Base-by-base conservation (phyloP, 2,113 vertebrate species). In the Nanorana parkeri region DNA sequence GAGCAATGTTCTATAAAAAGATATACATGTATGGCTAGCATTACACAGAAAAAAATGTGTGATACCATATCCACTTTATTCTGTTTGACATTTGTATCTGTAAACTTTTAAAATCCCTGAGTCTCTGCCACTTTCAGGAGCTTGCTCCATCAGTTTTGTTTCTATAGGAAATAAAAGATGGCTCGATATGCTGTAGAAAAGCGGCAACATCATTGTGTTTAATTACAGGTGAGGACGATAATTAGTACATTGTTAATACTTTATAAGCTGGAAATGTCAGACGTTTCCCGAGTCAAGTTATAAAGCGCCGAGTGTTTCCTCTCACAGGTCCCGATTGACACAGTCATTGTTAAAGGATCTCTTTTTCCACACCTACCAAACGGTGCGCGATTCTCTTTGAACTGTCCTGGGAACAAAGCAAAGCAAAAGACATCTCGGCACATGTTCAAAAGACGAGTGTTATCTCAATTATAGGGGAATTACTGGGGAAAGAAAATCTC, bases 361-460 rank as follows among this genome's bases (percentile, higher is more conserved):
- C 55, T 58, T 63, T 36, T 28, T 58, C 24, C 55, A 24, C 64
- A 78, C 61, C 61, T 78, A 28, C 64, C 17, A 58, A 52, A 68
- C 77, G 41, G 77, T 68, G 36, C 68, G 77, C 19, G n/a, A 41
- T 68, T 56, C 58, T 20, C 8, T 80, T 61, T 61, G 28, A 69
- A 80, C 68, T 51, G 23, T 71, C 66, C 7, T 17, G n/a, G 67
- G 67, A 80, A 64, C 32, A 80, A 80, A 71, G 52, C 23, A 61
- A 61, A 69, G 26, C 20, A 63, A 51, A 61, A 29, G 17, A 63
- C 68, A 71, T 61, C 32, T 36, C 17, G 24, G 76, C 21, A 68
- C 23, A 64, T 58, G 32, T 79, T 79, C 24, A 23, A 56, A 78
- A 79, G 77, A 79, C 77, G 60, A 80, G 55, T 60, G 55, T 71